Evolutionary conservation across 2,797 vertebrate species (phyloP), one percentile per base, ranked within the genome.

Genomic region (Chromis chromis): DNA sequence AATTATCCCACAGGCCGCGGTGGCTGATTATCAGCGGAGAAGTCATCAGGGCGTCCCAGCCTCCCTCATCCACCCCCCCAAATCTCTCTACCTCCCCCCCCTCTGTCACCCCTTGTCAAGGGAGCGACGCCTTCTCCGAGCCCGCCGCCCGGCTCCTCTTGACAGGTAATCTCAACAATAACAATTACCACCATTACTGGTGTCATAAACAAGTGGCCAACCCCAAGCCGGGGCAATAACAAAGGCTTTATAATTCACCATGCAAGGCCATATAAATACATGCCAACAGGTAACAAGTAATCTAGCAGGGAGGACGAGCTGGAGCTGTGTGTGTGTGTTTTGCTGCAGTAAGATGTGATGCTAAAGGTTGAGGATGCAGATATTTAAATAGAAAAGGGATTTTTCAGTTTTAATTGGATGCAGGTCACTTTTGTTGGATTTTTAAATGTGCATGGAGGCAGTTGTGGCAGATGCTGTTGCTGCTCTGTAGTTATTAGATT

Each of bases 91-190:
- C 69, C 65, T 66, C 53, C 87, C 62, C 53, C n/a, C 96, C 93
- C 93, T 94, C 95, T 98, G 97, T 99, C 97, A 98, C 95, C 96
- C 96, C 97, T 97, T 94, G 97, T 99, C 97, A 98, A 95, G 94
- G 91, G 94, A 95, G 97, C 95, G 96, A 96, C 96, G 95, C 95
- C 95, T 96, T 95, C 95, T 88, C 95, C 94, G 88, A 95, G 94
- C 95, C 91, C 39, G 22, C 81, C 31, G 53, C 79, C 70, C 70
- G 44, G 77, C 52, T 75, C 95, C 93, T 95, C 96, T 95, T 99
- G 97, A 99, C 97, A 99, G 97, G 97, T 98, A 98, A 99, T 99
- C 98, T 98, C 96, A 98, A 98, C 97, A 97, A 98, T 97, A 97
- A 98, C 97, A 99, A 98, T 99, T 97, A 99, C 96, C 94, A 93